These are phyloP conservation scores for Platycercus adscitus DNA, from an alignment of 2,113 vertebrate species.

Conservation along the genomic window DNA sequence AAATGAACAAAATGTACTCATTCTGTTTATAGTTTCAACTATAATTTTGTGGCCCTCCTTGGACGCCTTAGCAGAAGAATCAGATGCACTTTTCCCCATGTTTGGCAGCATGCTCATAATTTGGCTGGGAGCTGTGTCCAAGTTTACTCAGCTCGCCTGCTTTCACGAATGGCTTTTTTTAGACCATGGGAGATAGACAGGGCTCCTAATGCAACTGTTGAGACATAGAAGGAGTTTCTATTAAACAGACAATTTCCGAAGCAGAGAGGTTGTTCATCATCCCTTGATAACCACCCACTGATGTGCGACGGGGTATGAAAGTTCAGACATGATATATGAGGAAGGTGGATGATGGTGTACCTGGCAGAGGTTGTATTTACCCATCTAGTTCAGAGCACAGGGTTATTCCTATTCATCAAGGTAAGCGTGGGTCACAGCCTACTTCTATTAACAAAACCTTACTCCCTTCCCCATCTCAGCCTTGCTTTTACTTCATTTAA, in stretches of 20 bases:
- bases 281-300: not conserved
- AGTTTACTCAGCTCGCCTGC: conserved; percentile 30
- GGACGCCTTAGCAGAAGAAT: conserved; percentile 54
- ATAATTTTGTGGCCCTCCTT: conserved; percentile 70
- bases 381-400: not conserved
- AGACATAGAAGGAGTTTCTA: not conserved
- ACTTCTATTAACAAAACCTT: not conserved
- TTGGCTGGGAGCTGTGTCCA: conserved; percentile 56
- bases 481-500: not conserved
- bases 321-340: not conserved
- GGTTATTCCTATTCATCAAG: not conserved
- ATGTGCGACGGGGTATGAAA: not conserved
- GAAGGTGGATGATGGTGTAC: not conserved
- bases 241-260: not conserved
- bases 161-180: not conserved
- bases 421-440: not conserved
- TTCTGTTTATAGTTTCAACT: conserved; percentile 68
- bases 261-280: not conserved
- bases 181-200: not conserved
- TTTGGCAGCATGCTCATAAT: conserved; percentile 35
- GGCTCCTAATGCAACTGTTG: not conserved
- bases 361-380: not conserved
- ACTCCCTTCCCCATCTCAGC: not conserved
- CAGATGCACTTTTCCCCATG: conserved; percentile 57
- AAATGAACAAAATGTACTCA: conserved; percentile 71